phyloP scores from a whole-genome alignment of 2,888 invertebrate genomes.

The Conops quadrifasciatus region DNA sequence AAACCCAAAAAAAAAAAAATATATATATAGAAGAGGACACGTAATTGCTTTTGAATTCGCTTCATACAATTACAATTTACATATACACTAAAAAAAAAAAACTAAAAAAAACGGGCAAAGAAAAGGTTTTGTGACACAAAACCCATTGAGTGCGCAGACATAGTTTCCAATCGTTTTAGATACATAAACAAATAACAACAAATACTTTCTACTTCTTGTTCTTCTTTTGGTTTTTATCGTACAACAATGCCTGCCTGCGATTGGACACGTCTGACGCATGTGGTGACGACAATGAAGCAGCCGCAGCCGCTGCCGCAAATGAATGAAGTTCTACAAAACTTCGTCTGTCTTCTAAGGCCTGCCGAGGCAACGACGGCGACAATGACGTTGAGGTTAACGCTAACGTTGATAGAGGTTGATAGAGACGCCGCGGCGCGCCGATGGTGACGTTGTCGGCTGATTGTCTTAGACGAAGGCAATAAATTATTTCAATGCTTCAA shows the following conservation, averaged over 20 bases:
- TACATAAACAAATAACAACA: background rate
- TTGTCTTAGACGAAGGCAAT: constrained; percentile 57
- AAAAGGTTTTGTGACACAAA: background rate
- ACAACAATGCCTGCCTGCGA: background rate
- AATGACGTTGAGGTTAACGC: background rate
- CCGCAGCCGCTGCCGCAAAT: background rate
- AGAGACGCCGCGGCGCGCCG: constrained; percentile 20
- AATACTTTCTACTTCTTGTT: background rate
- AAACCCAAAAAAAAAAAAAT: constrained; percentile 51
- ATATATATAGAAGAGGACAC: background rate
- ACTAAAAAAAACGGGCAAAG: constrained; percentile 6
- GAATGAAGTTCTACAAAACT: background rate
- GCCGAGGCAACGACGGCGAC: background rate
- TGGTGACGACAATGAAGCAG: background rate
- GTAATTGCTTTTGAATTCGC: background rate
- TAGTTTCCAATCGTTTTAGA: background rate
- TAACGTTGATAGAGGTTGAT: constrained; percentile 14
- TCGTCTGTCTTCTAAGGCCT: background rate
- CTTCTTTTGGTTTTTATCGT: background rate
- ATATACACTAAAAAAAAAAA: background rate
- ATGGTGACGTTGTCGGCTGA: constrained; percentile 36
- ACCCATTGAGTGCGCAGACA: background rate
- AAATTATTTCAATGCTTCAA: constrained; percentile 57
- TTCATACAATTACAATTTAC: no score
- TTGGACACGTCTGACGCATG: constrained; percentile 9